These are phyloP conservation scores for Saguinus midas DNA, from an alignment of 2,113 vertebrate genomes.

Conservation along the genomic window DNA sequence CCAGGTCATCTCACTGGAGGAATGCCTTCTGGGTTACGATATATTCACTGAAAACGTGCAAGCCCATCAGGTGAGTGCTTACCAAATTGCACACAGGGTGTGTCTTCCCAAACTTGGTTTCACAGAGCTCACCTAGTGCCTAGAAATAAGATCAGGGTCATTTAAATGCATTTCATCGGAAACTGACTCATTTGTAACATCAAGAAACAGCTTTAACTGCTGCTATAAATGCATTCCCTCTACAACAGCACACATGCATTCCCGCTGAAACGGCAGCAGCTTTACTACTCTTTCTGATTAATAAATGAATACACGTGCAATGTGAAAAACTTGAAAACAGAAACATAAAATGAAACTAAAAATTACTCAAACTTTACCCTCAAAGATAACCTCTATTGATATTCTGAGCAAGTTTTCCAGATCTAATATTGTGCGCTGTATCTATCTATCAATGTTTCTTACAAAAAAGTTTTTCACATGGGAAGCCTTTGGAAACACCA, in stretches of 20 bases:
- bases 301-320: background rate
- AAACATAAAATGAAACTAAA: background rate
- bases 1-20: background rate
- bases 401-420: background rate
- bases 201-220: background rate
- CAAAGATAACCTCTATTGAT: background rate
- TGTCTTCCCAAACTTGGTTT: constrained; percentile 98
- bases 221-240: background rate
- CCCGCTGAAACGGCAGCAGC: background rate
- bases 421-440: background rate
- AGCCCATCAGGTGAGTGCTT: constrained; percentile 73
- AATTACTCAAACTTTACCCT: background rate
- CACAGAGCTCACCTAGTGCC: constrained; percentile 98
- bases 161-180: background rate
- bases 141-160: constrained; percentile 76
- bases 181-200: background rate
- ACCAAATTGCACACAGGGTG: constrained; percentile 98
- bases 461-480: background rate
- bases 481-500: background rate
- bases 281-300: background rate
- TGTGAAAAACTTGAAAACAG: background rate
- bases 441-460: background rate
- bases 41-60: rapidly evolving
- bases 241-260: background rate
- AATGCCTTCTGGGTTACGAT: background rate